Percentiles rank a stretch among this genome's conserved stretches.
Evolutionary conservation across 1,140 invertebrate species (phyloP).

Genomic region (Anastrepha obliqua): DNA sequence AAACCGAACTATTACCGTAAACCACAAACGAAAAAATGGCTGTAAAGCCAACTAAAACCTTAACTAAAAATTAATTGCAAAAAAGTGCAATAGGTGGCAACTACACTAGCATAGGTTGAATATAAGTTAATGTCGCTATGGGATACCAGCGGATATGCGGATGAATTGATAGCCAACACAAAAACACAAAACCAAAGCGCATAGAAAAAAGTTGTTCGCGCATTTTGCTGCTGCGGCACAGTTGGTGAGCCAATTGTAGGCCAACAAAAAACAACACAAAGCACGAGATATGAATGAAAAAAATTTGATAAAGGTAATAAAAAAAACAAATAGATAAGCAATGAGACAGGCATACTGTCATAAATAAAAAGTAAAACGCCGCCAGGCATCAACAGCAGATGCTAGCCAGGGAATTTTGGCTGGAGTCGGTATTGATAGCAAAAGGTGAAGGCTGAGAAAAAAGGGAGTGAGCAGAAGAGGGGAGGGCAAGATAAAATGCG

Average conservation of each 20-base stretch:
- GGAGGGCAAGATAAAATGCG: neutral
- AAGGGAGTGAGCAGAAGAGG: too few relatives aligned
- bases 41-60: neutral
- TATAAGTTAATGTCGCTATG: neutral
- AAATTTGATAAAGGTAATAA: conserved; percentile 28
- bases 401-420: conserved; percentile 23
- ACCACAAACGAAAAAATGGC: neutral
- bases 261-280: neutral
- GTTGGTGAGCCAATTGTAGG: neutral
- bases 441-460: neutral
- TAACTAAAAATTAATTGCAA: neutral
- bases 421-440: neutral
- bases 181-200: neutral
- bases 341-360: neutral
- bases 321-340: neutral
- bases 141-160: neutral
- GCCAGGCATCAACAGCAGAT: conserved; percentile 36
- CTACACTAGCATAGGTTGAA: neutral
- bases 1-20: conserved; percentile 19
- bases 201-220: neutral
- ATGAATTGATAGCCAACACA: conserved; percentile 1
- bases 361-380: conserved; percentile 30
- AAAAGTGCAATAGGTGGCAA: neutral
- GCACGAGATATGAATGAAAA: neutral
- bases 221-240: neutral